Conservation (phyloP, 1,140 invertebrate species). For the Leptonema lineaticorne region DNA sequence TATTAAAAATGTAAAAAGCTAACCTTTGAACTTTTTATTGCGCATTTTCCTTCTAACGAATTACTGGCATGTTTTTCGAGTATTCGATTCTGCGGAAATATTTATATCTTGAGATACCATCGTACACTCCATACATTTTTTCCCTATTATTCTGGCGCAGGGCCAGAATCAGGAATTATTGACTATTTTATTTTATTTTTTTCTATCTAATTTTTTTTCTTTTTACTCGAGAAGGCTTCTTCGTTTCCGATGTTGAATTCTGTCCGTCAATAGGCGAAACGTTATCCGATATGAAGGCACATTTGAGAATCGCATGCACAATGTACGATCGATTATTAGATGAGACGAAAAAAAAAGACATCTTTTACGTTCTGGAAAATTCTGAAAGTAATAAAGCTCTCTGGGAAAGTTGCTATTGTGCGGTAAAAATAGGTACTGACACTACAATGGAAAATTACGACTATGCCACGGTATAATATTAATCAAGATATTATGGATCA, state of each 20-base stretch:
- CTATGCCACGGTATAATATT: background rate
- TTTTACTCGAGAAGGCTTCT: background rate
- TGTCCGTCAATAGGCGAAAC: no score
- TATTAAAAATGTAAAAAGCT: no score
- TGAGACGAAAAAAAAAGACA: no score
- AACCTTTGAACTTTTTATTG: background rate
- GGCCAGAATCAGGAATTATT: background rate
- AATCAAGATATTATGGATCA: background rate
- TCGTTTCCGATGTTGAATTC: background rate
- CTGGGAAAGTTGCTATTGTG: background rate
- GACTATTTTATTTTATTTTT: no score
- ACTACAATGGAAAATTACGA: background rate
- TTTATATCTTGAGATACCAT: conserved; percentile 3
- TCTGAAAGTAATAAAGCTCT: background rate
- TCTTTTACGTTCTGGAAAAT: background rate
- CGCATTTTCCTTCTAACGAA: background rate
- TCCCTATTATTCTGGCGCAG: background rate
- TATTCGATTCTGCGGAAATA: conserved; percentile 4
- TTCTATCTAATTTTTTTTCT: background rate
- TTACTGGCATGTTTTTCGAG: background rate
- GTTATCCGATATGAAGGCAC: no score
- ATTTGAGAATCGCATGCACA: no score
- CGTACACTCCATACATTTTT: background rate
- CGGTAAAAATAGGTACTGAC: background rate
- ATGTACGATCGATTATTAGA: no score